A percentile compares a stretch with the other conserved stretches of the same genome.
These are phyloP conservation scores for Acridotheres tristis DNA, from an alignment of 2,797 vertebrate genomes.

Conservation along the genomic window DNA sequence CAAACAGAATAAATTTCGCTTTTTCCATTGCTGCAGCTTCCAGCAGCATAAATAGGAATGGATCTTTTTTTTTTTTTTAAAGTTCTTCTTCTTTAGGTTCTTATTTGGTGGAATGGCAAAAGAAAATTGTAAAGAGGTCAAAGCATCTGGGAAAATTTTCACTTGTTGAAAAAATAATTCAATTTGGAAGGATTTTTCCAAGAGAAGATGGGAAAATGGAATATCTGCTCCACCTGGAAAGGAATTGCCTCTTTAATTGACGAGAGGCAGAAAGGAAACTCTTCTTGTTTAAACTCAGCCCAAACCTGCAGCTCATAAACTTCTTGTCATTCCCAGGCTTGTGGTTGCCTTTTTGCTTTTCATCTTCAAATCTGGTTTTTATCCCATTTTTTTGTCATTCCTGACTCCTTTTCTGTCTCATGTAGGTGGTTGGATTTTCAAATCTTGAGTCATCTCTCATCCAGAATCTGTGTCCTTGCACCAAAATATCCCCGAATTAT, in stretches of 20 bases:
- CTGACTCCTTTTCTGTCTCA: not conserved
- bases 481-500: not conserved
- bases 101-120: not conserved
- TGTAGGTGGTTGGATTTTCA: not conserved
- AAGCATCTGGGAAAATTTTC: not conserved
- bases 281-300: not conserved
- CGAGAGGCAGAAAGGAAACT: not conserved
- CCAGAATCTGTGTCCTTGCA: not conserved
- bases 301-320: not conserved
- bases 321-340: not conserved
- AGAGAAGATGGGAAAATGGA: not conserved
- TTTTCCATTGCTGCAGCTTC: not conserved
- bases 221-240: not conserved
- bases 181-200: not conserved
- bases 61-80: not conserved
- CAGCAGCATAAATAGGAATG: not conserved
- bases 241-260: not conserved
- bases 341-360: not conserved
- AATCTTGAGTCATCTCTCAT: not conserved
- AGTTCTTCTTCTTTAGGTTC: not conserved
- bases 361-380: not conserved
- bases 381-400: not conserved
- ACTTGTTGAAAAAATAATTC: not conserved
- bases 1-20: not conserved
- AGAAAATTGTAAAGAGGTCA: not conserved